Evolutionary conservation across 2,888 invertebrate genomes (phyloP), one percentile per base, ranked within the genome.

Genomic region (Graphium colonna): DNA sequence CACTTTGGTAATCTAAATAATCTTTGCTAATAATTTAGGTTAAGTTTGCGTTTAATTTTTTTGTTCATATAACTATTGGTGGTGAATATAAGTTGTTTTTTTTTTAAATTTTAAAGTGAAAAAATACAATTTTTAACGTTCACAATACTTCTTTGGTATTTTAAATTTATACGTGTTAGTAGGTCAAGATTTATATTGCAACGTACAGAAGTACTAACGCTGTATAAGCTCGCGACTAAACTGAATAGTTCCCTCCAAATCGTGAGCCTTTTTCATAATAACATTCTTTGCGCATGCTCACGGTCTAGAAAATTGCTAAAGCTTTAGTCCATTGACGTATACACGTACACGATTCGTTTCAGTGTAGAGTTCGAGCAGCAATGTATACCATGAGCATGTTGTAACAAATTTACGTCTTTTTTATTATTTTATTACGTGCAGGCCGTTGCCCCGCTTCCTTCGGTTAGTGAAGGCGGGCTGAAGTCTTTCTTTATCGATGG

Each of bases 171-270:
- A n/a, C n/a, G n/a, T n/a, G n/a, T n/a, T n/a, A n/a, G n/a, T n/a
- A n/a, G n/a, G n/a, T 9, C 31, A 31, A 31, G 8, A 9, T 10
- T 31, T 31, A 39, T 45, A 51, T 44, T 36, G 40, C 40, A 47
- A n/a, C 33, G 8, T 17, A 18, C 18, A 31, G 36, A 38, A 52
- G 43, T 36, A 53, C 58, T 68, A 65, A 62, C 62, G 62, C 64
- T 54, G 44, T 64, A 17, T 26, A 10, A 42, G 52, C 47, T 36
- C 38, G 10, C 28, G 48, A 59, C 60, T 12, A 5, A 13, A 79
- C 79, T 77, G 71, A 74, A 71, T 68, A 73, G 61, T 72, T 78
- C 75, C 66, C 71, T 67, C 64, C 67, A 71, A 61, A 65, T 63
- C 59, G 56, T 62, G 16, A 41, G 36, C 18, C 13, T 40, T 45